A percentile compares a stretch with the other conserved stretches of the same genome.
Conservation (phyloP, 2,113 vertebrate genomes). For the Heloderma charlesbogerti region DNA sequence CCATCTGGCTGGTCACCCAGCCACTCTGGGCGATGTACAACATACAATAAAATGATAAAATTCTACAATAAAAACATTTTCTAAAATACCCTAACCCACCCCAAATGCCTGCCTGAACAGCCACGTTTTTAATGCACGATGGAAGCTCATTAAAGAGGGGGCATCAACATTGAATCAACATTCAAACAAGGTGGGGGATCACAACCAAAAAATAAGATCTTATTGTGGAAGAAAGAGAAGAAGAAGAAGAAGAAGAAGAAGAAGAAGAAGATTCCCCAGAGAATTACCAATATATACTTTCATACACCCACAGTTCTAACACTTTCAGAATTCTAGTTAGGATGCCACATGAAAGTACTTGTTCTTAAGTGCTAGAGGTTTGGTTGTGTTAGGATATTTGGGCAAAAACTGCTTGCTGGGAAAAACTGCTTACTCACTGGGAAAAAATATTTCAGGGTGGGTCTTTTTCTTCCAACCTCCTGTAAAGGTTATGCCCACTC, state of each 20-base stretch:
- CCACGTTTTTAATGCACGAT: no score
- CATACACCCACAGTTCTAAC: not conserved
- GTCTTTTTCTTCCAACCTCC: conserved; percentile 38
- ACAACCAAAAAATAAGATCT: not conserved
- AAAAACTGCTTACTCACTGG: conserved; percentile 51
- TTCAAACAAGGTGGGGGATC: not conserved
- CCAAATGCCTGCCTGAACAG: no score
- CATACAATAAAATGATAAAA: no score
- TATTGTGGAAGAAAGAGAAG: not conserved
- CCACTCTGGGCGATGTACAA: no score
- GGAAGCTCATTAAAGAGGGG: no score
- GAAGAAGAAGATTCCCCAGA: not conserved
- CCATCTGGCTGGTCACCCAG: no score
- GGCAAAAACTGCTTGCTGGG: conserved; percentile 23
- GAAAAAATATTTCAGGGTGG: conserved; percentile 30
- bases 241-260: not conserved
- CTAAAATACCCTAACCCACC: no score
- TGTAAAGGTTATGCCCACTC: not conserved
- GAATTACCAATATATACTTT: no score
- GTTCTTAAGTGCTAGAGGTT: not conserved
- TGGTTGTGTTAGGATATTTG: conserved; percentile 10
- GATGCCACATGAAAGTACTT: not conserved
- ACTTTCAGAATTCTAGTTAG: not conserved
- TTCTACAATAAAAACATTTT: no score
- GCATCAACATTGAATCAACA: no score